These are phyloP conservation scores for Dunckerocampus dactyliophorus DNA, from an alignment of 2,113 vertebrate species.

Conservation along the genomic window DNA sequence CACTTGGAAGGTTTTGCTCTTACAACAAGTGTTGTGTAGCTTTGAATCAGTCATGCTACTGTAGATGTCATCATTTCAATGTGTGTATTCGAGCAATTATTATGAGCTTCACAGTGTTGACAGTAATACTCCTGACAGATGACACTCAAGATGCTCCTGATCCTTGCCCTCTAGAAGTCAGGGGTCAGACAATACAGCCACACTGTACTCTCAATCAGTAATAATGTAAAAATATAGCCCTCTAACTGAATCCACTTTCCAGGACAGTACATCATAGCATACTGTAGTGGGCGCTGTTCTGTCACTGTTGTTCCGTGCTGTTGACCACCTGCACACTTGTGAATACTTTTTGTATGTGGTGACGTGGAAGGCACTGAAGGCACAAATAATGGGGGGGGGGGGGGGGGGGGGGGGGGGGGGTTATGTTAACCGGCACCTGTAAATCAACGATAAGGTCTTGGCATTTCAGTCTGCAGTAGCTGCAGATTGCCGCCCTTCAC, in stretches of 20 bases:
- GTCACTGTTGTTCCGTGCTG: neutral
- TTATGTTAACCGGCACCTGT: constrained; percentile 41
- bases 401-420: constrained; percentile 4
- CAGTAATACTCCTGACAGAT: constrained; percentile 2
- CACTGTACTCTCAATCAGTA: neutral
- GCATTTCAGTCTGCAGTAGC: constrained; percentile 52
- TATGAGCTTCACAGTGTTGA: neutral
- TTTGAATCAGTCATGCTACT: neutral
- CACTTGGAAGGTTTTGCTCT: neutral
- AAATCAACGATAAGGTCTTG: constrained; percentile 55
- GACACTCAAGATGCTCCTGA: constrained; percentile 19
- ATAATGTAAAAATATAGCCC: neutral
- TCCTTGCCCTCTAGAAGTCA: constrained; percentile 9
- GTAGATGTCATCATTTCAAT: constrained; percentile 1
- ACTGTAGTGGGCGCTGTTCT: constrained; percentile 54
- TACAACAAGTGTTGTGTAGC: neutral
- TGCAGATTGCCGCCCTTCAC: constrained; percentile 24
- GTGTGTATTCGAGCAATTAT: neutral
- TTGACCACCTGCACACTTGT: constrained; percentile 16
- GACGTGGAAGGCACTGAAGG: constrained; percentile 7
- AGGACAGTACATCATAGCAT: constrained; percentile 14
- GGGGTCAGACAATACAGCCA: constrained; percentile 16
- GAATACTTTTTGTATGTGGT: neutral
- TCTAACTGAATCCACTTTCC: neutral
- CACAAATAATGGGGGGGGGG: no score